A percentile compares a stretch with the other conserved stretches of the same genome.
These are phyloP conservation scores for Scaptodrosophila latifasciaeformis DNA, from an alignment of 2,888 invertebrate species.

Conservation along the genomic window DNA sequence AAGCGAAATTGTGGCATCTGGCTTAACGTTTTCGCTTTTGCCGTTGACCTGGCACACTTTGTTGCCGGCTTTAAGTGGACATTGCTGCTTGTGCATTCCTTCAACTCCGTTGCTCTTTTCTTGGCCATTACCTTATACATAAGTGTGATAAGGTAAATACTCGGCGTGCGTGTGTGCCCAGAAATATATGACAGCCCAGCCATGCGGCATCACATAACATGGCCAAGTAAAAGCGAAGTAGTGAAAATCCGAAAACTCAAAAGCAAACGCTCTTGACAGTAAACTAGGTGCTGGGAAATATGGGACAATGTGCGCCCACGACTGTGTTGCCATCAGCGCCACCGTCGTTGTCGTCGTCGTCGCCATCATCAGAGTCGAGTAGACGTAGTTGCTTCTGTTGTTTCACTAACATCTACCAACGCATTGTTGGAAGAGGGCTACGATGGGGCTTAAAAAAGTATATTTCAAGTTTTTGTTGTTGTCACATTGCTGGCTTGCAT, in stretches of 20 bases:
- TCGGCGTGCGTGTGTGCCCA: too few relatives aligned
- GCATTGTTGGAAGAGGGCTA: constrained; percentile 36
- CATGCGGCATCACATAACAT: constrained; percentile 1
- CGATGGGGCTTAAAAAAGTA: too few relatives aligned
- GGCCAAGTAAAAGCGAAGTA: not conserved
- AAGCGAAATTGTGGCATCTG: constrained; percentile 22
- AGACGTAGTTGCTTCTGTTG: constrained; percentile 10
- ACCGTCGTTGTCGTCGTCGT: not conserved
- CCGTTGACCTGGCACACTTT: constrained; percentile 9
- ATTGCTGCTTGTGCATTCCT: constrained; percentile 34
- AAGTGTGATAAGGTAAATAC: too few relatives aligned
- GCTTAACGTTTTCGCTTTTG: not conserved
- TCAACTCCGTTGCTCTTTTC: constrained; percentile 25
- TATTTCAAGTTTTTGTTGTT: constrained; percentile 20
- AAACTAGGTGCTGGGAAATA: constrained; percentile 2
- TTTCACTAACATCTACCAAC: constrained; percentile 28
- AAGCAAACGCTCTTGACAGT: not conserved
- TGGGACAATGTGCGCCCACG: not conserved
- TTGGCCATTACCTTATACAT: constrained; percentile 33
- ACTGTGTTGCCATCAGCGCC: not conserved
- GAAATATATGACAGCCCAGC: not conserved
- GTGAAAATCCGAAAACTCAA: not conserved
- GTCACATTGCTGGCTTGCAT: constrained; percentile 7
- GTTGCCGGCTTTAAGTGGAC: constrained; percentile 45
- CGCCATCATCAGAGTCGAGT: constrained; percentile 18